Evolutionary conservation across 2,113 vertebrate species (phyloP), one percentile per base, ranked within the genome.

Genomic region (Osmerus eperlanus): DNA sequence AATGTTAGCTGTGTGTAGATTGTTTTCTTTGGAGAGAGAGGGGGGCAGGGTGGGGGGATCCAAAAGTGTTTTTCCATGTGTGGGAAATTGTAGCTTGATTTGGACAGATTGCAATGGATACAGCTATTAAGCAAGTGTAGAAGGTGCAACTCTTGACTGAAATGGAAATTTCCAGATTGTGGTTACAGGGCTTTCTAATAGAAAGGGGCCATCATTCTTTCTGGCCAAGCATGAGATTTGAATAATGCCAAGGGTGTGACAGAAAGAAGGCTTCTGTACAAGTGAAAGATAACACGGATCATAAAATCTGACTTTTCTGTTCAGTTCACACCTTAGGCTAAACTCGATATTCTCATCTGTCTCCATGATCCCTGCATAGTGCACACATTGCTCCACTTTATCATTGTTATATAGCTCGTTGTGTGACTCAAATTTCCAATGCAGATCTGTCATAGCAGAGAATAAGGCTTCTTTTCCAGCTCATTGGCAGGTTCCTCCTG

Each of bases 401-500:
- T 25, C 59, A 23, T 21, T 14, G 5, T 25, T 61, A 25, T 14
- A 61, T 4, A 61, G 25, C 59, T n/a, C 6, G 59, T 36, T 36
- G 32, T 36, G 32, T 36, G 4, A 36, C 41, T 47, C 5, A 9
- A 47, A 47, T 47, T 2, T 47, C 41, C 41, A 47, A 11, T 11
- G 9, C 60, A 62, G 7, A 62, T 14, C 60, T 62, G 21, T 28
- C n/a, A 28, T 62, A 28, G 29, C 25, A 15, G 60, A 62, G 21
- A 28, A 62, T 28, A 25, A 15, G 60, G 15, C 28, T 15, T 15
- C 60, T 62, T 28, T 65, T 4, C n/a, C 83, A 80, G 76, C 65
- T 71, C 65, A 75, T 69, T 18, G 65, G 28, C 66, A 64, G 58
- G 68, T 79, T 84, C 78, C 41, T 61, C 58, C 2, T 28, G 61